A percentile compares a stretch with the other conserved stretches of the same genome.
phyloP scores from a whole-genome alignment of 2,113 vertebrate genomes.

The Canis aureus region DNA sequence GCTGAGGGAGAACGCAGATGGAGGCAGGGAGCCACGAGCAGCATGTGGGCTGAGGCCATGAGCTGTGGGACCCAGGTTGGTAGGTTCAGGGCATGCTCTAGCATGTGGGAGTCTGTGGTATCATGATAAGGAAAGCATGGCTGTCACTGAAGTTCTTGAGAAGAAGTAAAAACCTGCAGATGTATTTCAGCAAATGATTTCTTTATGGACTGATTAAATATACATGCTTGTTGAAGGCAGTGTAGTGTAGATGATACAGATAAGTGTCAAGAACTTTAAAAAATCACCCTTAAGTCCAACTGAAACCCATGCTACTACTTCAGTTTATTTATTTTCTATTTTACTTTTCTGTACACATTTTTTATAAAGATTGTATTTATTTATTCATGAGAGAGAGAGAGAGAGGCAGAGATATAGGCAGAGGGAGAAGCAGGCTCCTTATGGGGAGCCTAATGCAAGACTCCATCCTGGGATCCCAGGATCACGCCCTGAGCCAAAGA shows the following conservation, averaged over 20 bases:
- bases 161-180: background rate
- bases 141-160: background rate
- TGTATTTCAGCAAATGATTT: background rate
- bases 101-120: background rate
- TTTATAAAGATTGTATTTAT: too few species aligned
- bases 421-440: too few species aligned
- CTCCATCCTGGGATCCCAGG: too few species aligned
- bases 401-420: too few species aligned
- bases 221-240: background rate
- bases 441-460: too few species aligned
- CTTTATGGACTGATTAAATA: background rate
- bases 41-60: background rate
- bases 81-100: rapidly evolving
- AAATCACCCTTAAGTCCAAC: background rate
- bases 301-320: background rate
- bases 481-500: too few species aligned
- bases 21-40: background rate
- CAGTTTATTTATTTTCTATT: background rate
- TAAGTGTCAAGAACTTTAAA: background rate
- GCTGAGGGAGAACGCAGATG: background rate
- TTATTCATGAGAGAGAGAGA: too few species aligned
- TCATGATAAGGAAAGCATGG: rapidly evolving
- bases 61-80: background rate
- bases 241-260: background rate
- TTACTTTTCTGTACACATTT: background rate